Base-by-base conservation (phyloP, 2,888 invertebrate genomes). In the Deilephila elpenor region DNA sequence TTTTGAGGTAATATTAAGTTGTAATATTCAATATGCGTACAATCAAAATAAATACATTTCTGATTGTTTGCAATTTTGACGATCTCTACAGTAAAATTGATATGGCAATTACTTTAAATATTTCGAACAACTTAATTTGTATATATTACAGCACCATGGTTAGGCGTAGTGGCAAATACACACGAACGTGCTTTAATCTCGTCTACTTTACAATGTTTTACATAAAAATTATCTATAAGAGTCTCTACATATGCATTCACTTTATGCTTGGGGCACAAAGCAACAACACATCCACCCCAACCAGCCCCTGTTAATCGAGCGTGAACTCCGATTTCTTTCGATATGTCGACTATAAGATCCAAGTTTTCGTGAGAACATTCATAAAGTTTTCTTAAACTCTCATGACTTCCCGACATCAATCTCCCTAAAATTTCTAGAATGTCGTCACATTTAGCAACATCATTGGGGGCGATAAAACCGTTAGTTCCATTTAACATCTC, bases 251-350 rank as follows among this genome's bases (percentile, higher is more conserved):
- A 98, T 76, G 95, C 90, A 19, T 96, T 89, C 7, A 97, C 96
- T 76, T 96, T 95, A 70, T 96, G 95, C 74, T 95, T 95, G 0
- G 96, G 95, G 73, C 98, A 96, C 78, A 99, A 92, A 25, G 98
- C 98, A 17, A 99, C 98, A 73, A 97, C 96, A 90, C 99, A 99
- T 6, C 99, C 99, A 59, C 99, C 99, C 99, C 99, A 99, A 95
- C 99, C 99, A 51, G 99, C 99, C 56, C 99, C 99, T 1, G 99
- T 99, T 59, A 99, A 94, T 71, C 99, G 96, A n/a, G 98, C 97
- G 61, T 98, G 97, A n/a, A 97, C 93, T 34, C 96, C 95, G 75
- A 96, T 94, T 71, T 96, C 96, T 75, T 95, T 94, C 11, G 97
- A 97, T 84, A 97, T 90, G 51, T 96, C 95, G 29, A 99, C 98